phyloP scores from a whole-genome alignment of 2,888 invertebrate genomes.

The Drosophila meridionalis region DNA sequence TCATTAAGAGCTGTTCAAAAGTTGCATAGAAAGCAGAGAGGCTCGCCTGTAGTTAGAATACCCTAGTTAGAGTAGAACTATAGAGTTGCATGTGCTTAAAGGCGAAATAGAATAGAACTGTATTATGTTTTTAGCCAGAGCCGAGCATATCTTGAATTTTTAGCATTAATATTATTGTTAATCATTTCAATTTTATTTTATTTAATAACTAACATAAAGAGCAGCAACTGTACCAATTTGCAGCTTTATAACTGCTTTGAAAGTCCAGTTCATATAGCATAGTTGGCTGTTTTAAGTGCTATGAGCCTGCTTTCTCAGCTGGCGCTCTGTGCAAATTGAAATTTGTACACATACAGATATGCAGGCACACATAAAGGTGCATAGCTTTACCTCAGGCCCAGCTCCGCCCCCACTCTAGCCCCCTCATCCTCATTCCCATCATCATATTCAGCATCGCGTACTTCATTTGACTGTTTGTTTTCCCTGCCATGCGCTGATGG shows the following conservation, averaged over 20 bases:
- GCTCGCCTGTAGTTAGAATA: background rate
- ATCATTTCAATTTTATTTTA: background rate
- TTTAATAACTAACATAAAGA: background rate
- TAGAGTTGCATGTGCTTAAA: background rate
- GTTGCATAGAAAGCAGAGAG: background rate
- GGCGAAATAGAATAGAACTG: too few species aligned
- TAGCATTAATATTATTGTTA: background rate
- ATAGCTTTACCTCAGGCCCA: background rate
- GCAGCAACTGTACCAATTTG: background rate
- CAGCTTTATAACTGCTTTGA: background rate
- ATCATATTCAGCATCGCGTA: constrained; percentile 1
- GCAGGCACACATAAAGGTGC: constrained; percentile 5
- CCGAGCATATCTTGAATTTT: background rate
- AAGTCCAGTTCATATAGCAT: background rate
- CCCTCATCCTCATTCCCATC: background rate
- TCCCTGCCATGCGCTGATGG: constrained; percentile 45
- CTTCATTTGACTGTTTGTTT: constrained; percentile 44
- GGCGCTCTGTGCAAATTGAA: constrained; percentile 14
- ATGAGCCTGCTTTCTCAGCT: background rate
- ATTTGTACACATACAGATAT: constrained; percentile 10
- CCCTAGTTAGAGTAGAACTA: background rate
- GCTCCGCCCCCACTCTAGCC: background rate
- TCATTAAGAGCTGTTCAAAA: constrained; percentile 25
- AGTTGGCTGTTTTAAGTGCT: background rate
- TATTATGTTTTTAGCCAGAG: too few species aligned